These are phyloP conservation scores for Leptopterna dolabrata DNA, from an alignment of 2,888 invertebrate genomes.

Conservation along the genomic window DNA sequence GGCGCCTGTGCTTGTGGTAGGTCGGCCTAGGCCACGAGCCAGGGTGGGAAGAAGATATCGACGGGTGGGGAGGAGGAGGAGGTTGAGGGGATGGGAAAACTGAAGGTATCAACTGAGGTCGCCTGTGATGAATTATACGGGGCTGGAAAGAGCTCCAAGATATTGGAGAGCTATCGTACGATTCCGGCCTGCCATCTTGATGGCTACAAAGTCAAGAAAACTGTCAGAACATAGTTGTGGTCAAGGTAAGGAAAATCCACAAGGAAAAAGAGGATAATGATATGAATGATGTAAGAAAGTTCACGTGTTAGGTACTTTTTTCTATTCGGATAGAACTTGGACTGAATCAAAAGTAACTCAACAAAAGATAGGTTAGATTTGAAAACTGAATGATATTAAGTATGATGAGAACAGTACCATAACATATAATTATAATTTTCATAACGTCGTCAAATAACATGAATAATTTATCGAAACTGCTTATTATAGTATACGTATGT, in stretches of 20 bases:
- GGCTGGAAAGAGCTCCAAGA: constrained; percentile 55
- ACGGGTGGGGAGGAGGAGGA: not conserved
- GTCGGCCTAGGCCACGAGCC: not conserved
- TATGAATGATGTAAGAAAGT: not conserved
- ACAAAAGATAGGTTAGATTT: not conserved
- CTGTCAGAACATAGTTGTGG: constrained; percentile 10
- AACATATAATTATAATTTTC: too few relatives aligned
- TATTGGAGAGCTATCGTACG: constrained; percentile 47
- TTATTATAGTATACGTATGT: not conserved
- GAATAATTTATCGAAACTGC: too few relatives aligned
- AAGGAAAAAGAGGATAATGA: not conserved
- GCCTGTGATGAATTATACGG: constrained; percentile 50
- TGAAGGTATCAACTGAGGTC: constrained; percentile 49
- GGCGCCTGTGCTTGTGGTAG: constrained; percentile 20
- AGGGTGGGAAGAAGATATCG: not conserved
- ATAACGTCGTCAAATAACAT: too few relatives aligned
- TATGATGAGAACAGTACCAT: too few relatives aligned
- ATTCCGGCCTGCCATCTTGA: constrained; percentile 42
- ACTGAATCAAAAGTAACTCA: not conserved
- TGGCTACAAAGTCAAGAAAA: constrained; percentile 54
- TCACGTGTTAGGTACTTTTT: too few relatives aligned
- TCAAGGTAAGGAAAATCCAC: constrained; percentile 5
- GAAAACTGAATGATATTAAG: not conserved
- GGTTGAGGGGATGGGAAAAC: constrained; percentile 29
- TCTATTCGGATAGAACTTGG: too few relatives aligned